phyloP scores from a whole-genome alignment of 2,888 invertebrate species.

The Proisotoma minuta region DNA sequence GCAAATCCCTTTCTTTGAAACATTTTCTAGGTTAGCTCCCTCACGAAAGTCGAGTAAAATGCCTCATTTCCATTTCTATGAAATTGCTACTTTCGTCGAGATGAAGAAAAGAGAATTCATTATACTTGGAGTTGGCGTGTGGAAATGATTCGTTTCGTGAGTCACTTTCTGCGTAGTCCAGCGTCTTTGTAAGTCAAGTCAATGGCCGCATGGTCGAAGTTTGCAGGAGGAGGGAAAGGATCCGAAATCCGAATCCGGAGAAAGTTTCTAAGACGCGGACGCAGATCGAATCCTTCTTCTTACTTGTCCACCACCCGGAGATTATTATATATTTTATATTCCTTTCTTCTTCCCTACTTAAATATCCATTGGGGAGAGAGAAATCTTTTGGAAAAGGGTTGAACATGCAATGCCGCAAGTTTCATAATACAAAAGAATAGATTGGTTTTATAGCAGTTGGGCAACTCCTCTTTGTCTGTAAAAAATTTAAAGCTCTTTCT shows the following conservation, averaged over 20 bases:
- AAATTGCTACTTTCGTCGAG: no score
- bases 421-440: neutral
- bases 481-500: constrained; percentile 7
- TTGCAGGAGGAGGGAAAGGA: neutral
- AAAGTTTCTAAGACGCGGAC: neutral
- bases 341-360: neutral
- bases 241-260: neutral
- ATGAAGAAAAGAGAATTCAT: no score
- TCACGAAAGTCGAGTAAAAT: no score
- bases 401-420: neutral
- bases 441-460: neutral
- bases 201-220: no score
- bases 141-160: no score
- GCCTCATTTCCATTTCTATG: no score
- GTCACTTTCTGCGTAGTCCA: no score
- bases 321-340: neutral
- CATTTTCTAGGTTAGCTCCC: no score
- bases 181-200: no score
- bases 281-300: neutral
- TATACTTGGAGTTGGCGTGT: no score
- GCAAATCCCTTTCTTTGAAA: no score
- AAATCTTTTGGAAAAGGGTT: neutral
- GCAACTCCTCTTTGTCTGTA: neutral
- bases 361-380: no score
- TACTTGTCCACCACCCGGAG: neutral